Evolutionary conservation across 2,113 vertebrate species (phyloP).

Genomic region (Cottus gobio): DNA sequence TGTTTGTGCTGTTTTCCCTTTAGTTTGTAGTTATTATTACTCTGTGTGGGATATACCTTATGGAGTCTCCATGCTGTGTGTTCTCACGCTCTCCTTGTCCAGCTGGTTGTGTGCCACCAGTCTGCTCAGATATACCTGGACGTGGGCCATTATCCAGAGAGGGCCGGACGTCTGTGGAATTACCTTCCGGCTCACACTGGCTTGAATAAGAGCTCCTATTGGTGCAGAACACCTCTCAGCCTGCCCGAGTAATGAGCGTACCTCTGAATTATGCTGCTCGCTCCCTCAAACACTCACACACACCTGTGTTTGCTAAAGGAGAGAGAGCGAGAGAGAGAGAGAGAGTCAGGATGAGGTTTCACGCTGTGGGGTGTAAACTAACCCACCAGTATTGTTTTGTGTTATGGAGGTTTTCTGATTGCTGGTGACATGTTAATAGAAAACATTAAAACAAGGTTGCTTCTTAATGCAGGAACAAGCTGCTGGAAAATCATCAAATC

Average conservation of each 20-base stretch:
- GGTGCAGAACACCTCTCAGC: conserved; percentile 30
- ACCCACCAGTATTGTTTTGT: not conserved
- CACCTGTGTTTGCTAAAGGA: conserved; percentile 78
- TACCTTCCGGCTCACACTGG: conserved; percentile 60
- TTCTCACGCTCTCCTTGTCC: conserved; percentile 51
- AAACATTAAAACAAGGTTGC: not conserved
- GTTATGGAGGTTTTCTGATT: conserved; percentile 14
- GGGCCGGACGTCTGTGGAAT: conserved; percentile 51
- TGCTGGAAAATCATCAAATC: conserved; percentile 14
- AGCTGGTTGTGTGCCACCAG: conserved; percentile 66
- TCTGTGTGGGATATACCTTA: conserved; percentile 52
- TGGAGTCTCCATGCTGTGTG: conserved; percentile 52
- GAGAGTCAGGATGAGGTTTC: conserved; percentile 32
- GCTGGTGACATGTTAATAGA: not conserved
- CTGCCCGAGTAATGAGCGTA: conserved; percentile 5
- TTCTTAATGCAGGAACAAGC: not conserved
- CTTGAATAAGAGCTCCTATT: conserved; percentile 60
- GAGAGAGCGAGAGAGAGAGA: conserved; percentile 19
- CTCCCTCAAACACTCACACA: conserved; percentile 36
- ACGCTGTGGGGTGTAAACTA: conserved; percentile 1
- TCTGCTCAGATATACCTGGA: conserved; percentile 66
- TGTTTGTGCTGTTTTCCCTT: conserved; percentile 25
- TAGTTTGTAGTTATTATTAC: conserved; percentile 39
- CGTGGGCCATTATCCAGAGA: conserved; percentile 65
- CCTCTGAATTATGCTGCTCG: conserved; percentile 31